Conservation (phyloP, 2,888 invertebrate species). For the Globia sparganii region DNA sequence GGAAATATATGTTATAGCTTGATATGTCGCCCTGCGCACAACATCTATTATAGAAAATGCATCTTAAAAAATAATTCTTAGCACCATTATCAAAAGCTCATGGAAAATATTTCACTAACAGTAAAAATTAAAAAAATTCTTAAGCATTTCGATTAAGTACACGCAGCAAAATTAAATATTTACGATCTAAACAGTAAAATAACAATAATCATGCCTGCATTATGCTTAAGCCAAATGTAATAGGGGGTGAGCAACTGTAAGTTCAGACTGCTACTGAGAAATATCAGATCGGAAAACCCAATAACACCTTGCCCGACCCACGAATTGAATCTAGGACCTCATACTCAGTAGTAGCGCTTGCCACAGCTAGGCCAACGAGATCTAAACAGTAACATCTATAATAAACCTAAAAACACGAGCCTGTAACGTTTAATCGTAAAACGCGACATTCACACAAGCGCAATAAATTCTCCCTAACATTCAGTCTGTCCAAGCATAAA, state of each 20-base stretch:
- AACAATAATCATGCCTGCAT: too few species aligned
- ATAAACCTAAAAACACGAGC: not conserved
- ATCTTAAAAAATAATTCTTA: not conserved
- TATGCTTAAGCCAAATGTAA: too few species aligned
- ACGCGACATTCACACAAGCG: conserved; percentile 10
- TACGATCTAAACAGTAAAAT: not conserved
- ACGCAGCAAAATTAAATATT: not conserved
- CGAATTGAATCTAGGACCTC: not conserved
- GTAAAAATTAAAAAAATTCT: too few species aligned
- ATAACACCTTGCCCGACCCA: not conserved
- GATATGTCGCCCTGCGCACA: too few species aligned
- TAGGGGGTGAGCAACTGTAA: not conserved
- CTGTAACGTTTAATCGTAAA: conserved; percentile 29
- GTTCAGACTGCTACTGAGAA: not conserved
- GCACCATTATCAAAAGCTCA: not conserved
- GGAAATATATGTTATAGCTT: too few species aligned
- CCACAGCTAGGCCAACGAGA: not conserved
- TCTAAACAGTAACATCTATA: not conserved
- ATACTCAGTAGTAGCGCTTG: not conserved
- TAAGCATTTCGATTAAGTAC: too few species aligned
- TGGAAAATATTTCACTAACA: not conserved
- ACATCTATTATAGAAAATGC: not conserved
- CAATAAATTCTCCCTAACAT: conserved; percentile 34
- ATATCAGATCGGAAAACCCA: not conserved
- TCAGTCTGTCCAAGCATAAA: conserved; percentile 46